Base-by-base conservation (phyloP, 2,888 invertebrate species). In the Smittia sp. region DNA sequence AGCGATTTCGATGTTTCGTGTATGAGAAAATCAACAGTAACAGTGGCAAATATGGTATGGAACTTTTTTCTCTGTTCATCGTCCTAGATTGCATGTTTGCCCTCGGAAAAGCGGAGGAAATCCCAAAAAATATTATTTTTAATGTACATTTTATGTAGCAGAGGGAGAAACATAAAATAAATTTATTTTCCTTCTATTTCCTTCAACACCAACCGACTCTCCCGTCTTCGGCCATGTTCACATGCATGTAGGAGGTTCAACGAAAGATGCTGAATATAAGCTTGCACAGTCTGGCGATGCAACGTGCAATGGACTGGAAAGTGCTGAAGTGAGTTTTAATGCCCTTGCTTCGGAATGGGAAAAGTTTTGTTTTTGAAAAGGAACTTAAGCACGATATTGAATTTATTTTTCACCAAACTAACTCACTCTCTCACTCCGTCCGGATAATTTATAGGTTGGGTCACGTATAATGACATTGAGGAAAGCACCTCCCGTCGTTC, bases 1-100 rank as follows among this genome's bases (percentile, higher is more conserved):
- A 96, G 81, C 88, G 94, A 76, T 97, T 94, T 85, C 87, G 96
- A 77, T 97, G 97, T 85, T 96, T 96, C 85, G 96, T 96, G 75
- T 95, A 94, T 84, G 94, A 94, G 85, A 92, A 91, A 86, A 89
- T 89, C 77, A 87, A 88, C 80, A 85, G 86, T 80, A 83, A 85
- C 76, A 80, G 80, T 81, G 85, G 86, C 85, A 73, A 73, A 65
- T 58, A 58, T 15, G 73, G 73, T 73, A 52, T 58, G 58, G 22
- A 58, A 63, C 46, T 46, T 46, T 46, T 46, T 46, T 46, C 15
- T 15, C 15, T 58, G 58, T 58, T 58, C 58, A 4, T n/a, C 27
- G 27, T 63, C 63, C 25, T 27, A 63, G 13, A 63, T 63, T 27
- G 63, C 63, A 63, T 63, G 63, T 63, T 63, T 24, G 63, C 63